These are phyloP conservation scores for Cichladusa arquata DNA, from an alignment of 2,113 vertebrate genomes.

Conservation along the genomic window DNA sequence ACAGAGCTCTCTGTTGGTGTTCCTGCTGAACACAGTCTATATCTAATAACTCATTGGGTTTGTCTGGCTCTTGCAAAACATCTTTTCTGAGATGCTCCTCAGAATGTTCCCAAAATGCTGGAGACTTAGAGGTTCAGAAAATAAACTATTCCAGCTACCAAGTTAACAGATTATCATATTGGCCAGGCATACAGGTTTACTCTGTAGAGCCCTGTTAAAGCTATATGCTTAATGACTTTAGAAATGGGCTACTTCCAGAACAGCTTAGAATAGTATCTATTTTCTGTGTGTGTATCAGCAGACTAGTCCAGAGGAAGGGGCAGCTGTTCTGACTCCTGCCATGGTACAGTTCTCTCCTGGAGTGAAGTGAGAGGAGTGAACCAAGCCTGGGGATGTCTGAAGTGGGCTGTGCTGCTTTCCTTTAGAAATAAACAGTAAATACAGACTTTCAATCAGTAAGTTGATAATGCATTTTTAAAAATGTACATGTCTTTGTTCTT, in stretches of 20 bases:
- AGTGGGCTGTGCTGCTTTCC: not conserved
- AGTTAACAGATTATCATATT: not conserved
- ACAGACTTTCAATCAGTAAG: not conserved
- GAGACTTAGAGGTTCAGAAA: not conserved
- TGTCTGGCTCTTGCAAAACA: not conserved
- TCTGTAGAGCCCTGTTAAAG: not conserved
- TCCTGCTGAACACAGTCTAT: not conserved
- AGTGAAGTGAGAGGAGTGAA: not conserved
- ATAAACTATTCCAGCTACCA: not conserved
- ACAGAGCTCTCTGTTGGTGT: not conserved
- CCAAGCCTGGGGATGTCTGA: not conserved
- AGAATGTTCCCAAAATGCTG: not conserved
- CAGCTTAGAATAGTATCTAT: not conserved
- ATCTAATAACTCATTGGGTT: not conserved
- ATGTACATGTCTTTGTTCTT: not conserved
- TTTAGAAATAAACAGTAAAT: not conserved
- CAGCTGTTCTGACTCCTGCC: not conserved
- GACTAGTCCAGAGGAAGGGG: not conserved
- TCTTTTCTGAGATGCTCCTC: not conserved
- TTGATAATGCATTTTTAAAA: fast-evolving
- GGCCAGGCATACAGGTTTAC: not conserved
- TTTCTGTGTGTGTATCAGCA: not conserved
- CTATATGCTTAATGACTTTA: not conserved
- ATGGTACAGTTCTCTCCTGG: not conserved
- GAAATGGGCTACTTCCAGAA: not conserved